phyloP scores from a whole-genome alignment of 2,797 vertebrate genomes.

The Melopsittacus undulatus region DNA sequence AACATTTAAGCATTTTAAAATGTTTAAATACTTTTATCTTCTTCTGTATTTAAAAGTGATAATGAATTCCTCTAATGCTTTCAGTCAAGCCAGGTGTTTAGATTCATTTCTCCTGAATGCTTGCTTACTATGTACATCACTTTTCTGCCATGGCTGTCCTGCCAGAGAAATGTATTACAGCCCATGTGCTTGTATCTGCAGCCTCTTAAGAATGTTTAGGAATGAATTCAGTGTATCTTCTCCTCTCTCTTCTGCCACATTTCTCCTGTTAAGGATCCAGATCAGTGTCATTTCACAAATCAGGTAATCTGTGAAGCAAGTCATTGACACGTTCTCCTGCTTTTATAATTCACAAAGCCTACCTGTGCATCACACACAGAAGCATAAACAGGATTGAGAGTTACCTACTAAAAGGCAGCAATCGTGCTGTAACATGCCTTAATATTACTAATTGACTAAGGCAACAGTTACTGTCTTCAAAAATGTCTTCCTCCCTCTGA shows the following conservation, averaged over 20 bases:
- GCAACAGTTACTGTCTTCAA: background rate
- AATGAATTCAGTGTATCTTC: background rate
- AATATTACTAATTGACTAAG: background rate
- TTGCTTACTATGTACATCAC: background rate
- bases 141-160: background rate
- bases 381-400: background rate
- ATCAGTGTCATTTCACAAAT: background rate
- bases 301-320: background rate
- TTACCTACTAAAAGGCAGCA: background rate
- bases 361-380: background rate
- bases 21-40: background rate
- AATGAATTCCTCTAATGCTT: background rate
- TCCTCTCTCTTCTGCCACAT: background rate
- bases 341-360: background rate
- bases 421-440: background rate
- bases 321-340: background rate
- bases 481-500: background rate
- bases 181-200: background rate
- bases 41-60: background rate
- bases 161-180: background rate
- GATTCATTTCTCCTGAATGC: background rate
- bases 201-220: background rate
- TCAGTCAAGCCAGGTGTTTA: background rate
- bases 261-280: background rate
- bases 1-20: background rate